These are phyloP conservation scores for Dipodomys stephensi DNA, from an alignment of 2,113 vertebrate species.

Conservation along the genomic window DNA sequence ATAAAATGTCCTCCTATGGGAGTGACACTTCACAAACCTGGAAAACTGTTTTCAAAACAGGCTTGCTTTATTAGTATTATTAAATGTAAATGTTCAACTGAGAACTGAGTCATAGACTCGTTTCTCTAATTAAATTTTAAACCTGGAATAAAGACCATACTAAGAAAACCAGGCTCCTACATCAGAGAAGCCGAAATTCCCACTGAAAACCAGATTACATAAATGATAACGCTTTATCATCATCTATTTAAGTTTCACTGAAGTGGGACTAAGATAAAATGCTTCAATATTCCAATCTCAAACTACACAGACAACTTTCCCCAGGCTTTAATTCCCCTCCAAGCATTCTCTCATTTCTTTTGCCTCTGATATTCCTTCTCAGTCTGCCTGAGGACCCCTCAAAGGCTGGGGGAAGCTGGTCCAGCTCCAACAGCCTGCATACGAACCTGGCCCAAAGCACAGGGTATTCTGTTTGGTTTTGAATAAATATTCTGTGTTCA, in stretches of 20 bases:
- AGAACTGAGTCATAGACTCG: constrained; percentile 60
- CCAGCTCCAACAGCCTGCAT: not conserved
- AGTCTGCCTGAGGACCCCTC: not conserved
- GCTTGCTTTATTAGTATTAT: constrained; percentile 9
- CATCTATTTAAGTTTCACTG: constrained; percentile 22
- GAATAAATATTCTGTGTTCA: not conserved
- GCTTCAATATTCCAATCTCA: not conserved
- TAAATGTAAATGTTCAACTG: constrained; percentile 59
- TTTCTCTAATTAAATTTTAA: constrained; percentile 63
- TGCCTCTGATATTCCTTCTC: not conserved
- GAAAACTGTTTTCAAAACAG: constrained; percentile 69
- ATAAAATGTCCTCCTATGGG: constrained; percentile 64
- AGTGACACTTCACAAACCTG: constrained; percentile 61
- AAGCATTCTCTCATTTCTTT: constrained; percentile 18
- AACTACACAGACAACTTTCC: not conserved
- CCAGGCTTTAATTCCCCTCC: not conserved
- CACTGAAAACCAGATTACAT: not conserved
- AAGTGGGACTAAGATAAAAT: not conserved
- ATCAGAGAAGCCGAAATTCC: not conserved
- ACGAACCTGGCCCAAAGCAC: not conserved
- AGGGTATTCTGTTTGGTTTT: not conserved
- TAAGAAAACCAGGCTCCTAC: not conserved
- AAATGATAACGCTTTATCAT: constrained; percentile 9
- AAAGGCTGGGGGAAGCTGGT: not conserved
- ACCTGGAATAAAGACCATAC: not conserved